A percentile compares a stretch with the other conserved stretches of the same genome.
phyloP scores from a whole-genome alignment of 2,797 vertebrate genomes.

The Atherinosoma microstoma region DNA sequence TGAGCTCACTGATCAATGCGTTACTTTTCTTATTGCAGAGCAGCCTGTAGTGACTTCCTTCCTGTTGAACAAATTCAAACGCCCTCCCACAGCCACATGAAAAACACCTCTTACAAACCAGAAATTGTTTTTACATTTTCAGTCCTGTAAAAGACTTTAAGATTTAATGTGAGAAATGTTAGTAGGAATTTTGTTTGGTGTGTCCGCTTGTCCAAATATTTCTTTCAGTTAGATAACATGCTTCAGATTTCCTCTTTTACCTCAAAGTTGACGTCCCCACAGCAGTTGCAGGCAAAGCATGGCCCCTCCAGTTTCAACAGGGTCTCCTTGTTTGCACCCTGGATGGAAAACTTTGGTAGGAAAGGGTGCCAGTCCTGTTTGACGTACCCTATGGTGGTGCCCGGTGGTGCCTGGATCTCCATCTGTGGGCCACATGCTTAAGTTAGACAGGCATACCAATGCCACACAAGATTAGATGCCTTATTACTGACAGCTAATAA shows the following conservation, averaged over 20 bases:
- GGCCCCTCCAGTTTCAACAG: slow-evolving; percentile 88
- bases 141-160: background rate
- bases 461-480: background rate
- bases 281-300: slow-evolving; percentile 90
- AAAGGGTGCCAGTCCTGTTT: slow-evolving; percentile 91
- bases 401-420: slow-evolving; percentile 91
- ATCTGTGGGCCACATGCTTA: slow-evolving; percentile 73
- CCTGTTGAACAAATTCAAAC: too few relatives aligned
- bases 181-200: background rate
- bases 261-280: slow-evolving; percentile 91
- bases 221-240: background rate
- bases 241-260: slow-evolving; percentile 60
- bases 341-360: slow-evolving; percentile 89
- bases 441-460: background rate
- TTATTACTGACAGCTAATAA: slow-evolving; percentile 34
- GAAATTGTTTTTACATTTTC: background rate
- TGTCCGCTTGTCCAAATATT: background rate
- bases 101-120: background rate
- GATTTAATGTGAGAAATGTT: background rate
- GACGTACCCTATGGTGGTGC: slow-evolving; percentile 89
- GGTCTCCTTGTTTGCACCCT: slow-evolving; percentile 85
- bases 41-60: background rate
- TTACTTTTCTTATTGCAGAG: background rate
- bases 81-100: background rate
- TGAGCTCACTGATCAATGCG: background rate